Conservation (phyloP, 1,140 invertebrate species). For the Tetragonula clypearis region DNA sequence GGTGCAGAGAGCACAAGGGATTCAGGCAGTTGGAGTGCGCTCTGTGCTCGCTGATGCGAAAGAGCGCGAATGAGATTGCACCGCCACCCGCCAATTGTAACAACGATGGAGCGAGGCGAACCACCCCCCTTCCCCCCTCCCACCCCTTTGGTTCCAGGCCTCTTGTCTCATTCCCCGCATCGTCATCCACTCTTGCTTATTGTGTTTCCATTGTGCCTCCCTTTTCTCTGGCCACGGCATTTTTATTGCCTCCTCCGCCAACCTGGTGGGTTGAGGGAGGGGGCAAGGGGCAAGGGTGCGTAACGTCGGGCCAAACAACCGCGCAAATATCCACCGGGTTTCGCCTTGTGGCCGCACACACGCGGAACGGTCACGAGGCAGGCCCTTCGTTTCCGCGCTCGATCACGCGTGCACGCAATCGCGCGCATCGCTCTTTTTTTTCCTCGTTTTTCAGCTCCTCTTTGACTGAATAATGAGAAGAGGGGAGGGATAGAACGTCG, state of each 20-base stretch:
- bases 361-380: conserved; percentile 28
- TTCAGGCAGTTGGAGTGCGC: conserved; percentile 54
- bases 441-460: neutral
- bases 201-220: conserved; percentile 70
- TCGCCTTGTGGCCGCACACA: conserved; percentile 30
- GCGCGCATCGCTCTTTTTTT: conserved; percentile 42
- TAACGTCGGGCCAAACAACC: conserved; percentile 48
- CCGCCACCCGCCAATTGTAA: conserved; percentile 71
- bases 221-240: conserved; percentile 68
- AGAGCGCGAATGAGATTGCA: conserved; percentile 77
- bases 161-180: conserved; percentile 52
- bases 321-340: conserved; percentile 59
- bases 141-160: conserved; percentile 18
- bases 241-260: conserved; percentile 58
- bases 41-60: conserved; percentile 71
- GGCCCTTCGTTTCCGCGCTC: conserved; percentile 52
- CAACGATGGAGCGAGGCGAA: conserved; percentile 48
- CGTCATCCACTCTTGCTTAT: conserved; percentile 69
- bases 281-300: conserved; percentile 23
- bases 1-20: conserved; percentile 60
- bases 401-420: conserved; percentile 53
- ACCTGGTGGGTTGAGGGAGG: neutral
- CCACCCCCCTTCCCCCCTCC: neutral
- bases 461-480: conserved; percentile 24
- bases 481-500: neutral